These are phyloP conservation scores for Pheosia tremula DNA, from an alignment of 2,888 invertebrate genomes.

Conservation along the genomic window DNA sequence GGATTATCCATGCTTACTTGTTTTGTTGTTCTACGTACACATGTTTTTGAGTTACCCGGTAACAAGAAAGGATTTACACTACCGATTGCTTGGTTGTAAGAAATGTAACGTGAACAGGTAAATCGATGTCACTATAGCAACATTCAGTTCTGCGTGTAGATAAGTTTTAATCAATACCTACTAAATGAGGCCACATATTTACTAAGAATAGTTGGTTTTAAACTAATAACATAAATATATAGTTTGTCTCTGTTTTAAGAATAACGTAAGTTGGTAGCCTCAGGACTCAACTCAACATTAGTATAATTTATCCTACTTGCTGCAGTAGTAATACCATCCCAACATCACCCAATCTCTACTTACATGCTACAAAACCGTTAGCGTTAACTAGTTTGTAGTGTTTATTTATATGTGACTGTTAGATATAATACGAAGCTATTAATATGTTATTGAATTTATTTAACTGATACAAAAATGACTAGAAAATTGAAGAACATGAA, in stretches of 20 bases:
- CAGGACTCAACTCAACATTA: too few relatives aligned
- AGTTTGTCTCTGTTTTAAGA: too few relatives aligned
- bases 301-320: too few relatives aligned
- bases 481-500: constrained; percentile 19
- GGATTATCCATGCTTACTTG: constrained; percentile 24
- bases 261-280: too few relatives aligned
- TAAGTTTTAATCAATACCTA: neutral
- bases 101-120: constrained; percentile 13
- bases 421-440: neutral
- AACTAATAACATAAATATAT: too few relatives aligned
- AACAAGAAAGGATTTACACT: neutral
- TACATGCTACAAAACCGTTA: too few relatives aligned
- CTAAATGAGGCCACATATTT: too few relatives aligned
- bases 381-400: too few relatives aligned
- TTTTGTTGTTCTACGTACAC: neutral
- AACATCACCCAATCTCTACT: too few relatives aligned
- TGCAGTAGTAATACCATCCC: too few relatives aligned
- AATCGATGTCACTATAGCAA: constrained; percentile 70
- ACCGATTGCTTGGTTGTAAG: neutral
- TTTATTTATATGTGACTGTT: too few relatives aligned
- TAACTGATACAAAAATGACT: constrained; percentile 37
- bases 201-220: too few relatives aligned
- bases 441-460: constrained; percentile 3
- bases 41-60: neutral
- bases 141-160: constrained; percentile 18